Conservation (phyloP, 2,113 vertebrate genomes). For the Bubo bubo region DNA sequence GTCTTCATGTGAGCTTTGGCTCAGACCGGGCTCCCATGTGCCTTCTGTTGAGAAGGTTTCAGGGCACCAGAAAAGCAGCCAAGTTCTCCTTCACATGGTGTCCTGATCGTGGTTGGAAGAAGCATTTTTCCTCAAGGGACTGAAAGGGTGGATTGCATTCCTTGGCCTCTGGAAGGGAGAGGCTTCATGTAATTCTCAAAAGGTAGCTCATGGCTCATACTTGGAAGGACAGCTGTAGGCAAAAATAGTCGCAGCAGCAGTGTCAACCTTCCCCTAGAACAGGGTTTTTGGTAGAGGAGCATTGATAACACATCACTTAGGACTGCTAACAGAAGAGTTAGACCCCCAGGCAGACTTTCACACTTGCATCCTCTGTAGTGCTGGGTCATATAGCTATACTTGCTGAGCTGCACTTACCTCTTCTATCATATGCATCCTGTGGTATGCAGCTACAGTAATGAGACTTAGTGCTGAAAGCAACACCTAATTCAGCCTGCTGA, state of each 20-base stretch:
- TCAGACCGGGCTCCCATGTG: neutral
- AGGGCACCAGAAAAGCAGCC: slow-evolving; percentile 1
- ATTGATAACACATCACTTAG: neutral
- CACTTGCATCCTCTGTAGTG: neutral
- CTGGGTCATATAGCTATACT: neutral
- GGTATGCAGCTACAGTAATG: neutral
- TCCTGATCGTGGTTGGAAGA: neutral
- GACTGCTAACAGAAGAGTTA: neutral
- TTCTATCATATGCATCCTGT: fast-evolving
- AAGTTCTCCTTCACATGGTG: slow-evolving; percentile 4
- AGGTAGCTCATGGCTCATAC: slow-evolving; percentile 1
- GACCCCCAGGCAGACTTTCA: neutral
- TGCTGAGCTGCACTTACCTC: neutral
- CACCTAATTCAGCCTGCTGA: neutral
- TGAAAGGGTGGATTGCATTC: slow-evolving; percentile 45
- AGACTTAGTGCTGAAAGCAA: neutral
- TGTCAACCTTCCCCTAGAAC: neutral
- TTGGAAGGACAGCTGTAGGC: neutral
- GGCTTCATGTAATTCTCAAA: neutral
- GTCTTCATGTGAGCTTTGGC: neutral
- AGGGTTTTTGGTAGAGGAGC: neutral
- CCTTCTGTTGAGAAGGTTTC: neutral
- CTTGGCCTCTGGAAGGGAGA: slow-evolving; percentile 2
- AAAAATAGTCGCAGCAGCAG: neutral
- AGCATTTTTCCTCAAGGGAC: slow-evolving; percentile 27